Evolutionary conservation across 92 coral and sea anemone species (phyloP).

Genomic region (Bergia puertoricense): DNA sequence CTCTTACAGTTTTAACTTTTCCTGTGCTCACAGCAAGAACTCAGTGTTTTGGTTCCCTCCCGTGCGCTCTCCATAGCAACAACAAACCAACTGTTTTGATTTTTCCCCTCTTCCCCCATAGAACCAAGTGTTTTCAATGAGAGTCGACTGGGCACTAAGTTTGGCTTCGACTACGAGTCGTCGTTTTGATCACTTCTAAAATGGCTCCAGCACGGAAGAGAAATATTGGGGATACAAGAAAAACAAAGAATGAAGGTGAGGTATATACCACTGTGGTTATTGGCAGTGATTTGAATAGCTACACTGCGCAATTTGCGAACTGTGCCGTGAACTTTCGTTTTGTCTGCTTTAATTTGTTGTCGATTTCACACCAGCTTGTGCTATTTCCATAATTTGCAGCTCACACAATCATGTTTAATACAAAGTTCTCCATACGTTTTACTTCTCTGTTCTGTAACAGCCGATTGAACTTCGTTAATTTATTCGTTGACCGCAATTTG

Average conservation of each 20-base stretch:
- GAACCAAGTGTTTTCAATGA: too few species aligned
- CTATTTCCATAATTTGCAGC: not conserved
- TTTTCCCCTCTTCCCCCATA: too few species aligned
- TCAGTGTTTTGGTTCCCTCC: too few species aligned
- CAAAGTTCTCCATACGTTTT: too few species aligned
- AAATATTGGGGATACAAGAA: constrained; percentile 53
- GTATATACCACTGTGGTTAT: not conserved
- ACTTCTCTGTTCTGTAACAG: too few species aligned
- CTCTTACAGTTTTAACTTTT: too few species aligned
- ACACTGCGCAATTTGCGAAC: not conserved
- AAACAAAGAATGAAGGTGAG: constrained; percentile 42
- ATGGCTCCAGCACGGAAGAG: constrained; percentile 78
- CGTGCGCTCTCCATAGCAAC: too few species aligned
- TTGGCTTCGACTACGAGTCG: not conserved
- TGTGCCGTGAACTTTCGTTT: not conserved
- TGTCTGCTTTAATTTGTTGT: not conserved
- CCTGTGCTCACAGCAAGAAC: too few species aligned
- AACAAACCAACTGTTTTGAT: too few species aligned
- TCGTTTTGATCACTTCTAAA: not conserved
- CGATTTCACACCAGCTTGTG: not conserved
- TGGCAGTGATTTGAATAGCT: not conserved
- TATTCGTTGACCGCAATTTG: not conserved
- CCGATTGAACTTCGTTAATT: too few species aligned
- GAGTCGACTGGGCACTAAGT: too few species aligned
- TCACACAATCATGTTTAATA: too few species aligned